phyloP scores from a whole-genome alignment of 2,797 vertebrate species.

The Mormyrops boulengeri region DNA sequence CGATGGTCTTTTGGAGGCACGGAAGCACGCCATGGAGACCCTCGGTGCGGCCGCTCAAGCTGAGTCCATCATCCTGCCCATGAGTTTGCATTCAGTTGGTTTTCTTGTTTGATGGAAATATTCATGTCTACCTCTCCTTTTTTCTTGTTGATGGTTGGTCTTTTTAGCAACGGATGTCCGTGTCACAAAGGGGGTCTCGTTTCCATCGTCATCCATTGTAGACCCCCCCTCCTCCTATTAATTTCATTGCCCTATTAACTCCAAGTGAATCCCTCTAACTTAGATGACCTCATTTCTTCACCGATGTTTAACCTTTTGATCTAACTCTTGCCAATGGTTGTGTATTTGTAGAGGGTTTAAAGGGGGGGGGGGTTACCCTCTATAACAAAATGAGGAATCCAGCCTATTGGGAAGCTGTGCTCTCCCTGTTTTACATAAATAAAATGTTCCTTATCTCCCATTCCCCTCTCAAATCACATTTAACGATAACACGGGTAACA shows the following conservation, averaged over 20 bases:
- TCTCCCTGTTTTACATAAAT: constrained; percentile 41
- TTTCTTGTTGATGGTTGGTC: constrained; percentile 44
- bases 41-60: constrained; percentile 41
- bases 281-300: constrained; percentile 33
- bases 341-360: constrained; percentile 47
- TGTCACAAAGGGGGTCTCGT: constrained; percentile 49
- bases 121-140: constrained; percentile 48
- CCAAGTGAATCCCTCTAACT: constrained; percentile 45
- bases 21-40: not conserved
- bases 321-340: constrained; percentile 45
- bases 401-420: constrained; percentile 41
- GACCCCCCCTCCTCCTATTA: constrained; percentile 26
- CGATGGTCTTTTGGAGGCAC: constrained; percentile 38
- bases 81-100: constrained; percentile 63
- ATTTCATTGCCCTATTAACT: constrained; percentile 39
- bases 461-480: constrained; percentile 34
- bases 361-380: constrained; percentile 24
- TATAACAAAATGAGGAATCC: constrained; percentile 40
- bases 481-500: not conserved
- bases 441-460: constrained; percentile 23
- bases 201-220: constrained; percentile 62
- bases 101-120: constrained; percentile 52
- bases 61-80: constrained; percentile 62
- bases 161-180: constrained; percentile 44
- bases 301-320: constrained; percentile 53